Conservation (phyloP, 2,888 invertebrate species). For the Ophion costatus region DNA sequence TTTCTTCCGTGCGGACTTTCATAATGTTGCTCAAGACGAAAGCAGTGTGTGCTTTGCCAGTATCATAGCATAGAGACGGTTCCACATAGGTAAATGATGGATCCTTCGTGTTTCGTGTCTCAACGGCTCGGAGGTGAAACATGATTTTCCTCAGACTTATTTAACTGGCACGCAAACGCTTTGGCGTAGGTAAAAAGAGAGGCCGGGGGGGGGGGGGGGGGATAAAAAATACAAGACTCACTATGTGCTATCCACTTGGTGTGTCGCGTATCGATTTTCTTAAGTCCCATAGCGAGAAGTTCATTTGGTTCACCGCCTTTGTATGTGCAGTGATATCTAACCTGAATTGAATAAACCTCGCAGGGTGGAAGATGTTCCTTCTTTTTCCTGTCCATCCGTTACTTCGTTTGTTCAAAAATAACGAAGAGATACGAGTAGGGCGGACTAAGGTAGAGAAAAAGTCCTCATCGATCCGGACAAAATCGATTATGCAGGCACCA, state of each 20-base stretch:
- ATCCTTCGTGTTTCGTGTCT: constrained; percentile 11
- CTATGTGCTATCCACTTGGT: not conserved
- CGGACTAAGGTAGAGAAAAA: constrained; percentile 29
- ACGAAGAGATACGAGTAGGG: constrained; percentile 41
- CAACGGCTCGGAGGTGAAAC: not conserved
- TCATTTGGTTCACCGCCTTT: constrained; percentile 7
- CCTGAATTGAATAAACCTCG: not conserved
- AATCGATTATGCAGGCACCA: constrained; percentile 49
- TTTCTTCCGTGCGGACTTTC: no score
- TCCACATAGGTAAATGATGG: constrained; percentile 5
- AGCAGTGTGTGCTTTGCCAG: not conserved
- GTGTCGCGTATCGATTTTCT: constrained; percentile 28
- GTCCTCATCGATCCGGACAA: constrained; percentile 51
- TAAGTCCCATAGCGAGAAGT: not conserved
- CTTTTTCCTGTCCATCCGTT: not conserved
- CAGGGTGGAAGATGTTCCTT: not conserved
- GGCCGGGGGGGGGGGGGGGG: not conserved
- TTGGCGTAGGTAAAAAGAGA: not conserved
- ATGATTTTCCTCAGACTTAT: constrained; percentile 16
- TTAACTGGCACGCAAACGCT: constrained; percentile 2
- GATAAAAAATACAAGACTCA: not conserved
- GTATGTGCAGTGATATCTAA: constrained; percentile 2
- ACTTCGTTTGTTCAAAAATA: constrained; percentile 39
- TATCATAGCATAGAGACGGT: constrained; percentile 7
- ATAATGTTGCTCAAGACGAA: no score